phyloP scores from a whole-genome alignment of 2,888 invertebrate species.

The Reticulitermes lucifugus region DNA sequence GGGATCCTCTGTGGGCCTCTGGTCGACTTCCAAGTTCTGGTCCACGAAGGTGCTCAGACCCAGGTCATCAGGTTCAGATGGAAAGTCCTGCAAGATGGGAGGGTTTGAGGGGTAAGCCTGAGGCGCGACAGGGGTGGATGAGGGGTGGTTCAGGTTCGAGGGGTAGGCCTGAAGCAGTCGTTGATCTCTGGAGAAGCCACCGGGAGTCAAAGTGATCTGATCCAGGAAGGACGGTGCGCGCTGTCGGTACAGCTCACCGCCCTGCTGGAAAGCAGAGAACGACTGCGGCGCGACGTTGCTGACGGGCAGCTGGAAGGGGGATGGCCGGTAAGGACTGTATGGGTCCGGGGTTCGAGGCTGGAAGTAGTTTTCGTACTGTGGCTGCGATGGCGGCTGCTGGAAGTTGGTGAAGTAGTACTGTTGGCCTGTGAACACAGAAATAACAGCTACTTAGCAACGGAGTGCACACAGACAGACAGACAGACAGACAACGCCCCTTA shows the following conservation, averaged over 20 bases:
- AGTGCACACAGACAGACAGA: no score
- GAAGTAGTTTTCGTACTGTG: constrained; percentile 58
- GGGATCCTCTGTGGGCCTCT: constrained; percentile 43
- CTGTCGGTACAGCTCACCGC: constrained; percentile 60
- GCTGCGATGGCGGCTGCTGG: constrained; percentile 58
- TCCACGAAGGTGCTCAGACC: constrained; percentile 56
- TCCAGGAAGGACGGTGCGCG: constrained; percentile 46
- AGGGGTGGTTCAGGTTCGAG: constrained; percentile 51
- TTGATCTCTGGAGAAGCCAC: constrained; percentile 27
- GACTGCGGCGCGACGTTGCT: constrained; percentile 57
- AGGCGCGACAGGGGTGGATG: constrained; percentile 7
- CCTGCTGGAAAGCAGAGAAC: constrained; percentile 64
- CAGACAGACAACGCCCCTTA: no score
- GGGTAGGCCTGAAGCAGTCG: constrained; percentile 52
- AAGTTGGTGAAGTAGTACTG: constrained; percentile 60
- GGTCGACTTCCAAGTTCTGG: constrained; percentile 59
- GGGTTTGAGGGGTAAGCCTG: constrained; percentile 12
- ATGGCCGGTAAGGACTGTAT: constrained; percentile 57
- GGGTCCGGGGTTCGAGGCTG: constrained; percentile 54
- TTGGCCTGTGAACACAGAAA: constrained; percentile 59
- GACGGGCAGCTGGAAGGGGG: constrained; percentile 66
- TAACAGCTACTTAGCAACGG: neutral
- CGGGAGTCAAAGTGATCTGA: constrained; percentile 50
- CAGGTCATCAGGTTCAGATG: constrained; percentile 45
- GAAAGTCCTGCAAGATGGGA: constrained; percentile 31